These are phyloP conservation scores for Cabera pusaria DNA, from an alignment of 2,888 invertebrate species.

Conservation along the genomic window DNA sequence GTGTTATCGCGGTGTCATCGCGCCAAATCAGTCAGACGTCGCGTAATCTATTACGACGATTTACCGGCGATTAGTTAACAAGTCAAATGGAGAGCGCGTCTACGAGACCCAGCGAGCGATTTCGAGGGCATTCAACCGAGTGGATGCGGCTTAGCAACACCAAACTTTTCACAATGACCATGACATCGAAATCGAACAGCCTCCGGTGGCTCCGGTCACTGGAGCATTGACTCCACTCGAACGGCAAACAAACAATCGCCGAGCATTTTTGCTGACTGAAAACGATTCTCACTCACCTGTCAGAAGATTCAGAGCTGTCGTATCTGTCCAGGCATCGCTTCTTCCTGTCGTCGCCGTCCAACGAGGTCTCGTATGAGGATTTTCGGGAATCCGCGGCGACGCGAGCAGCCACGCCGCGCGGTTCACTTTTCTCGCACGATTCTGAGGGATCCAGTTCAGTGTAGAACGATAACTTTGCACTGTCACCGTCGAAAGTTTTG, in stretches of 20 bases:
- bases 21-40: conserved; percentile 16
- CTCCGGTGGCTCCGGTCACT: conserved; percentile 81
- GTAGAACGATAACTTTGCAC: conserved; percentile 76
- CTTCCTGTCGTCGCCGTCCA: conserved; percentile 86
- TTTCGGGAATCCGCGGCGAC: conserved; percentile 65
- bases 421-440: conserved; percentile 82
- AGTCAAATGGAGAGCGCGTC: conserved; percentile 50
- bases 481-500: conserved; percentile 64
- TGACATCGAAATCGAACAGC: conserved; percentile 79
- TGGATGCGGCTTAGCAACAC: conserved; percentile 57
- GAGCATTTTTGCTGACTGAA: conserved; percentile 45
- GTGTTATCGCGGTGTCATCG: conserved; percentile 12
- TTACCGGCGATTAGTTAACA: conserved; percentile 48
- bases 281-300: conserved; percentile 87
- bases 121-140: conserved; percentile 75
- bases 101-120: conserved; percentile 51
- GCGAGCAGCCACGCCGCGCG: conserved; percentile 72
- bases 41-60: conserved; percentile 43
- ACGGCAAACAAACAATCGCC: conserved; percentile 53
- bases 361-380: conserved; percentile 57
- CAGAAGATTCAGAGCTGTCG: conserved; percentile 96
- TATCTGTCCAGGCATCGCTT: conserved; percentile 95
- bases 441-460: conserved; percentile 77
- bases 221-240: conserved; percentile 77
- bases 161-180: conserved; percentile 71